Evolutionary conservation across 2,797 vertebrate species (phyloP).

Genomic region (Falco peregrinus): DNA sequence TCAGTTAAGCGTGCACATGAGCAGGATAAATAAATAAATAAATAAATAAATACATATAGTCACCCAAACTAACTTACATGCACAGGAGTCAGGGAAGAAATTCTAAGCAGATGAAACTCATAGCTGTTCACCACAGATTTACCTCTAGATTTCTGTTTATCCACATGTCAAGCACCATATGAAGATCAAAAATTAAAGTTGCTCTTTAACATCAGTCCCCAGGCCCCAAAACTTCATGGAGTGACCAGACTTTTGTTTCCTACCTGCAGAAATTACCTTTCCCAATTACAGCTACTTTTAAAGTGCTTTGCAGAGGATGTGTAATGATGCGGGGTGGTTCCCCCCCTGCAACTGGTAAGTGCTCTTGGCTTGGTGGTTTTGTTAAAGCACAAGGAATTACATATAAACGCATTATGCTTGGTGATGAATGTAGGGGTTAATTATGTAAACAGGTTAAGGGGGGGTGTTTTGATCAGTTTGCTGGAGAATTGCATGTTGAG

Average conservation of each 20-base stretch:
- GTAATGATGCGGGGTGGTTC: neutral
- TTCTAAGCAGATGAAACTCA: neutral
- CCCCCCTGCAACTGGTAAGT: rapidly evolving
- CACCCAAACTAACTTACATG: neutral
- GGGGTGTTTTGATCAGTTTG: neutral
- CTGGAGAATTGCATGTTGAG: neutral
- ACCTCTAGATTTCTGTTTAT: neutral
- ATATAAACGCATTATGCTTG: rapidly evolving
- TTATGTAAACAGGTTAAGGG: neutral
- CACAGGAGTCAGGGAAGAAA: neutral
- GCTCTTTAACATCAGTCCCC: neutral
- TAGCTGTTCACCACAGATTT: neutral
- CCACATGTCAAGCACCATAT: neutral
- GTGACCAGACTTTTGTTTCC: neutral
- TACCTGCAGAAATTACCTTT: neutral
- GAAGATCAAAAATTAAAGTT: neutral
- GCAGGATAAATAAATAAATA: neutral
- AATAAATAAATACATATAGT: neutral
- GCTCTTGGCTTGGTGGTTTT: neutral
- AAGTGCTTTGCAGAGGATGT: neutral
- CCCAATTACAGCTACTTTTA: neutral
- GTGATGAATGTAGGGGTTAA: neutral
- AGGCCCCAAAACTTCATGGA: neutral
- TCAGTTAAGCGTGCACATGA: neutral
- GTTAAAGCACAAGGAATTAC: neutral